Percentiles rank a stretch among this genome's conserved stretches.
These are phyloP conservation scores for Pachydiplax longipennis DNA, from an alignment of 2,888 invertebrate species.

Conservation along the genomic window DNA sequence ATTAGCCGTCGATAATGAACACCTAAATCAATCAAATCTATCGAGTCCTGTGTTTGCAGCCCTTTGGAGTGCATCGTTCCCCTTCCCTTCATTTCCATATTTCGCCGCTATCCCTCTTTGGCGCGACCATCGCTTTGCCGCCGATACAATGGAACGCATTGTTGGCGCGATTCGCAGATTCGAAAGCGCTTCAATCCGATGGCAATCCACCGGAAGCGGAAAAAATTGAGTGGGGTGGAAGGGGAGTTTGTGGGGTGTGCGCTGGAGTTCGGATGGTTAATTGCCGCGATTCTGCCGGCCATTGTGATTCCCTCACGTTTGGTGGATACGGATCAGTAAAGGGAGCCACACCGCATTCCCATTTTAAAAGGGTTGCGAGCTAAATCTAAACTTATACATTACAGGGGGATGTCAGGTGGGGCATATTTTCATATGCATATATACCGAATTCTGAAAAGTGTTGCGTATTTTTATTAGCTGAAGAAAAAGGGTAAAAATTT, in stretches of 20 bases:
- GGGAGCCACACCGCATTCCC: background rate
- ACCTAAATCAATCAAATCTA: constrained; percentile 38
- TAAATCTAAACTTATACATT: too few relatives aligned
- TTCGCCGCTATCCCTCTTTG: constrained; percentile 7
- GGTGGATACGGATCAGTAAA: constrained; percentile 19
- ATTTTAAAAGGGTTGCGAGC: too few relatives aligned
- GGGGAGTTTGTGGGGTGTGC: background rate
- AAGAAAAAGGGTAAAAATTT: too few relatives aligned
- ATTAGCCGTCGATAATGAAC: constrained; percentile 41
- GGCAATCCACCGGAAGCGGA: constrained; percentile 38
- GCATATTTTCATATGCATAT: too few relatives aligned
- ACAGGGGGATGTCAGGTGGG: too few relatives aligned
- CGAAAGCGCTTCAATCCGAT: constrained; percentile 26
- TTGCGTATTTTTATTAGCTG: too few relatives aligned
- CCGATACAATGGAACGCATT: constrained; percentile 33
- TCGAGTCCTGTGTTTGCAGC: background rate
- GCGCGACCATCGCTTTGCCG: constrained; percentile 11
- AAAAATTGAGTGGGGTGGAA: background rate
- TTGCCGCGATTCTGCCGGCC: constrained; percentile 32
- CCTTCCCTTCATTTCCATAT: constrained; percentile 30
- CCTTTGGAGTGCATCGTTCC: constrained; percentile 23
- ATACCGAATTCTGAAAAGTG: too few relatives aligned
- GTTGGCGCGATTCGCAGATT: constrained; percentile 18
- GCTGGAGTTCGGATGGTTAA: background rate
- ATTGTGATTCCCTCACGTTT: constrained; percentile 34